Evolutionary conservation across 2,113 vertebrate genomes (phyloP).

Genomic region (Hippoglossus stenolepis): DNA sequence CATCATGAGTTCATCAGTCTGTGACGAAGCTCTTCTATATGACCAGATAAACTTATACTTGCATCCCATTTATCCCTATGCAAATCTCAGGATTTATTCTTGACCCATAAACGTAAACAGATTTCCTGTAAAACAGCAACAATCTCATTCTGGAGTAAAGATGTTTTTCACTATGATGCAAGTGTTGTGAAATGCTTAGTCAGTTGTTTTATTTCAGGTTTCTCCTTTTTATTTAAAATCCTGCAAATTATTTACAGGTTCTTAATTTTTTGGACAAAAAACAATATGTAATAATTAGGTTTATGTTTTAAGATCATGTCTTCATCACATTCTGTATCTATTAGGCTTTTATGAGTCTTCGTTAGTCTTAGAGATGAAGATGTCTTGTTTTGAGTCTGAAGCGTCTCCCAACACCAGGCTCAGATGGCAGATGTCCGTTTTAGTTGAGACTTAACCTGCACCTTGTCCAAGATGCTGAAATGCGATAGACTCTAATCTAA

Average conservation of each 20-base stretch:
- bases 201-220: neutral
- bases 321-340: neutral
- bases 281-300: too few species aligned
- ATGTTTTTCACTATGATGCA: neutral
- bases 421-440: neutral
- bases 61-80: neutral
- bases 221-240: neutral
- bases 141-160: neutral
- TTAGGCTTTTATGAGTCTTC: too few species aligned
- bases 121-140: neutral
- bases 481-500: neutral
- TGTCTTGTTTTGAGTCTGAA: too few species aligned
- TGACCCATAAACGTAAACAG: too few species aligned
- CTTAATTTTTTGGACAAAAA: neutral
- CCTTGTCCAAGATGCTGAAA: neutral
- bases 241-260: neutral
- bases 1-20: neutral
- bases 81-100: neutral
- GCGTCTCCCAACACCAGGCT: neutral
- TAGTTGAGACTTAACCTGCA: neutral
- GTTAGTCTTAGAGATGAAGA: too few species aligned
- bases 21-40: neutral
- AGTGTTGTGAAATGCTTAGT: neutral
- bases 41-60: too few species aligned
- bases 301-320: too few species aligned